Evolutionary conservation across 1,140 invertebrate genomes (phyloP).

Genomic region (Hestina assimilis): DNA sequence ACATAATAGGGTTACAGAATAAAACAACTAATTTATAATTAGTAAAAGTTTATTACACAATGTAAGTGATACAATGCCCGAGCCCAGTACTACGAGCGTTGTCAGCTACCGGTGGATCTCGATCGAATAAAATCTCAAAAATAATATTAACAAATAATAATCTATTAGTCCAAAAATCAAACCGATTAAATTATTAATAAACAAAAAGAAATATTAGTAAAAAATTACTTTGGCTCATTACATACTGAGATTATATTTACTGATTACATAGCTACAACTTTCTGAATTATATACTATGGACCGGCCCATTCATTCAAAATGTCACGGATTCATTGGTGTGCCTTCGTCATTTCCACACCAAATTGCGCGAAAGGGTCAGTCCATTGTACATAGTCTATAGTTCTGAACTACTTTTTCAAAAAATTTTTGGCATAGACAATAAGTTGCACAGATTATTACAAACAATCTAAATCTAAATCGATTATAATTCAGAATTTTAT

Average conservation of each 20-base stretch:
- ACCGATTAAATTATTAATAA: conserved; percentile 16
- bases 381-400: no score
- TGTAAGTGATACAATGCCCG: conserved; percentile 30
- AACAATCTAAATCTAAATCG: not conserved
- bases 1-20: no score
- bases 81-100: conserved; percentile 2
- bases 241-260: conserved; percentile 10
- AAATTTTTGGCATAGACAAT: no score
- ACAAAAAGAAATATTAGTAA: not conserved
- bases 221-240: conserved; percentile 4
- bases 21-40: conserved; percentile 20
- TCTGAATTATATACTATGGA: not conserved
- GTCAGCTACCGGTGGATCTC: conserved; percentile 20
- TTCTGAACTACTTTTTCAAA: no score
- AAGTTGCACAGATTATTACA: no score
- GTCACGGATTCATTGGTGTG: no score
- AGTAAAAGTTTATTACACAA: conserved; percentile 33
- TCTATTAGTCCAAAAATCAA: conserved; percentile 26
- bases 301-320: no score
- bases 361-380: no score
- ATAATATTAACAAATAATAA: conserved; percentile 37
- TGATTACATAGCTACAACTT: not conserved
- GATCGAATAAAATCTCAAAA: conserved; percentile 31
- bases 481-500: not conserved
- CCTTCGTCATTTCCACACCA: no score